These are phyloP conservation scores for Caenorhabditis drosophilae DNA, from an alignment of 2,888 invertebrate species.

Conservation along the genomic window DNA sequence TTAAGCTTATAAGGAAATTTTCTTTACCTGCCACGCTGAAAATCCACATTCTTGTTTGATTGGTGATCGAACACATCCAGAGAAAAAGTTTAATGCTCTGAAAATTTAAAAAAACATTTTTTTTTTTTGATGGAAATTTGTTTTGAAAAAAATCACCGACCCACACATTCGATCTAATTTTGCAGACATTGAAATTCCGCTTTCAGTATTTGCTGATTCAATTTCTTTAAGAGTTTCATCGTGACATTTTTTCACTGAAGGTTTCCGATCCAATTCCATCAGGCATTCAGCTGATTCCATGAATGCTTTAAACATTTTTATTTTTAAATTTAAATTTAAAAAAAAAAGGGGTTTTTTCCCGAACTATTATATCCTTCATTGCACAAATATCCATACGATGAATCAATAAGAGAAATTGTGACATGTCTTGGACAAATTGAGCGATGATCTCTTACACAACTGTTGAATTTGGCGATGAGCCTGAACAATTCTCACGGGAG, in stretches of 20 bases:
- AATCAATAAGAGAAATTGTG: conserved; percentile 67
- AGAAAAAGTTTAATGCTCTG: conserved; percentile 67
- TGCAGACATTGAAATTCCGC: conserved; percentile 51
- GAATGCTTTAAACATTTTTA: conserved; percentile 58
- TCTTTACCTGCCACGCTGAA: conserved; percentile 49
- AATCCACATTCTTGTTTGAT: conserved; percentile 62
- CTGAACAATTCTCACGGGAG: conserved; percentile 38
- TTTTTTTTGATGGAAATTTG: background rate
- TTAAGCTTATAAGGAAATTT: background rate
- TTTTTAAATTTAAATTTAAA: background rate
- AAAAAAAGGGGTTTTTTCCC: too few species aligned
- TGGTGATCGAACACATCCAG: conserved; percentile 60
- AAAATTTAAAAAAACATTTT: conserved; percentile 17
- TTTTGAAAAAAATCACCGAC: conserved; percentile 37
- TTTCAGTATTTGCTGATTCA: conserved; percentile 60
- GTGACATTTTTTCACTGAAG: conserved; percentile 65
- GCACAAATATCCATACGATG: conserved; percentile 68
- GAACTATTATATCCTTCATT: conserved; percentile 68
- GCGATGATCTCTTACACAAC: conserved; percentile 60
- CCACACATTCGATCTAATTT: conserved; percentile 67
- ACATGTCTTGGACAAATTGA: conserved; percentile 63
- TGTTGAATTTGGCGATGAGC: conserved; percentile 65
- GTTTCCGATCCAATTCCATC: conserved; percentile 66
- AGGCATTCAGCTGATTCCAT: conserved; percentile 68
- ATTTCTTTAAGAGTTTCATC: conserved; percentile 65